These are phyloP conservation scores for Lottia scabra DNA, from an alignment of 2,888 invertebrate species.

Conservation along the genomic window DNA sequence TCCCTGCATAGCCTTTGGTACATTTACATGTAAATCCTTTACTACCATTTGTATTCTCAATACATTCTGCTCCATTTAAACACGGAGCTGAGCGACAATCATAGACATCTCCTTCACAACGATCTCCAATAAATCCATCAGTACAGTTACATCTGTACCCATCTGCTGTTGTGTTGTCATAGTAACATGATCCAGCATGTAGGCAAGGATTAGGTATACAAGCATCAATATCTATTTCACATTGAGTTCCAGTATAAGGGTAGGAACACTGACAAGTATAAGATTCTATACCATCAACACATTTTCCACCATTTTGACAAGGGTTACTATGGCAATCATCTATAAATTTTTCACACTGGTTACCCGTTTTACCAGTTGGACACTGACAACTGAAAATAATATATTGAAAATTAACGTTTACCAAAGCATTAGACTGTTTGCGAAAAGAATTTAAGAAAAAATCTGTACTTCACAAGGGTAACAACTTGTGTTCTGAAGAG, in stretches of 20 bases:
- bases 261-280: constrained; percentile 84
- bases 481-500: no score
- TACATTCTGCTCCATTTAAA: constrained; percentile 88
- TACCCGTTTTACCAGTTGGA: constrained; percentile 44
- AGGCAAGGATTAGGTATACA: constrained; percentile 59
- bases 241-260: constrained; percentile 81
- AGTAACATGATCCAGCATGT: constrained; percentile 53
- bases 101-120: constrained; percentile 53
- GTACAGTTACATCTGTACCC: constrained; percentile 56
- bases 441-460: no score
- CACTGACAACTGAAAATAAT: constrained; percentile 51
- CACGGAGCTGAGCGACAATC: constrained; percentile 79
- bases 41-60: constrained; percentile 24
- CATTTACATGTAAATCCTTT: constrained; percentile 74
- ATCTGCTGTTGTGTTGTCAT: constrained; percentile 33
- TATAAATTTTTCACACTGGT: constrained; percentile 82
- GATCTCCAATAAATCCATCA: constrained; percentile 53
- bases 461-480: no score
- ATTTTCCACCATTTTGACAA: constrained; percentile 85
- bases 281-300: constrained; percentile 38
- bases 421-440: background rate
- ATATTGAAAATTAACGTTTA: background rate
- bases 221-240: constrained; percentile 81
- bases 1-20: constrained; percentile 69
- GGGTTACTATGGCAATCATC: constrained; percentile 94